Evolutionary conservation across 2,113 vertebrate species (phyloP), one percentile per base, ranked within the genome.

Genomic region (Danionella cerebrum): DNA sequence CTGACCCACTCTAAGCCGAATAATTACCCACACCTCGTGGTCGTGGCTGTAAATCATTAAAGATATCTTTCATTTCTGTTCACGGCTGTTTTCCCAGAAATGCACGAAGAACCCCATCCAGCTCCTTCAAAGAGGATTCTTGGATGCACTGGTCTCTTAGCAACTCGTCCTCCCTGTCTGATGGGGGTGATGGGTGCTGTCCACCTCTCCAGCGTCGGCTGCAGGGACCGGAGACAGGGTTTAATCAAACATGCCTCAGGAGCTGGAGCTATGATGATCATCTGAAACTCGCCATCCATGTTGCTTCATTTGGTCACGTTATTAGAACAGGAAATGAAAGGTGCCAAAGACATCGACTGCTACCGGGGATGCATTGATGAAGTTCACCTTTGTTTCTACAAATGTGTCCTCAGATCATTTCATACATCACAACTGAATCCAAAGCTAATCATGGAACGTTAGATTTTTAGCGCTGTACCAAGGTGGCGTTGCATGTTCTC

Each of bases 261-360:
- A 33, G 36, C 25, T 12, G n/a, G 14, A 42, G 25, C 14, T 38
- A 44, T 8, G n/a, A n/a, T n/a, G n/a, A 31, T 45, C 41, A 60
- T 45, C 58, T 60, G 39, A 3, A 45, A 9, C 45, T 24, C 21
- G 25, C 29, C 58, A 45, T 42, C 24, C 25, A n/a, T 18, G 16
- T 12, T 31, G 13, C 21, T 45, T 45, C 9, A 59, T 45, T n/a
- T n/a, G n/a, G 58, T 60, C 39, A 13, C 45, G 24, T 41, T 24
- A 58, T 41, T 58, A 4, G 58, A 60, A 38, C 16, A 45, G 58
- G 58, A 60, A 45, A 60, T 60, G 16, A 60, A 31, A 60, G 25
- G 31, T 44, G 14, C 24, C 27, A 29, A 31, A 57, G 58, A 31
- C 24, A 4, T n/a, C n/a, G n/a, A n/a, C n/a, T n/a, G n/a, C n/a